These are phyloP conservation scores for Megaceryle torquata DNA, from an alignment of 2,113 vertebrate species.

Conservation along the genomic window DNA sequence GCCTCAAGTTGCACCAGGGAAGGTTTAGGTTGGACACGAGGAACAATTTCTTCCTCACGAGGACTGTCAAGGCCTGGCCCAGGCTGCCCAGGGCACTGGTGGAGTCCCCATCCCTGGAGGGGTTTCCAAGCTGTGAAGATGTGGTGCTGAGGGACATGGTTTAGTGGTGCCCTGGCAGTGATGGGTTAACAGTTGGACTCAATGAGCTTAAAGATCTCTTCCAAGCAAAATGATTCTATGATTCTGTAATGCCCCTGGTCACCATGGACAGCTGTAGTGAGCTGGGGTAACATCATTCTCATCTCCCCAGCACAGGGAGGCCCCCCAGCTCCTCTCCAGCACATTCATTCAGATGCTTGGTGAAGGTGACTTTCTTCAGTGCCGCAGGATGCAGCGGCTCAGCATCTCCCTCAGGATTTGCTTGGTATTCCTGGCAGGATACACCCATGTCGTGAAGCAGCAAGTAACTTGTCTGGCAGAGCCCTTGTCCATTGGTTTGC, in stretches of 20 bases:
- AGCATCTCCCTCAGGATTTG: not conserved
- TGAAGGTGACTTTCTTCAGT: not conserved
- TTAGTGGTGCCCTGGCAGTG: not conserved
- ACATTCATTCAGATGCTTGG: accelerated
- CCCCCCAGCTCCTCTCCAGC: not conserved
- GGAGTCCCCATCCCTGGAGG: not conserved
- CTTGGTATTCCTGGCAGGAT: not conserved
- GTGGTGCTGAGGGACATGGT: not conserved
- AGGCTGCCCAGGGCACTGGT: not conserved
- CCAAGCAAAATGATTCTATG: not conserved
- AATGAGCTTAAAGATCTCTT: not conserved
- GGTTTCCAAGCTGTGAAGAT: not conserved
- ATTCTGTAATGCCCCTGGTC: not conserved
- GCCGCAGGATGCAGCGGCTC: not conserved
- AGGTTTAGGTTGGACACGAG: not conserved
- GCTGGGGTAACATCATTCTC: accelerated
- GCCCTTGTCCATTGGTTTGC: not conserved
- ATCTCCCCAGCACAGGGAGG: not conserved
- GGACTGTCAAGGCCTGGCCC: not conserved
- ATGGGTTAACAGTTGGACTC: not conserved
- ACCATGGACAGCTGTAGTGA: accelerated
- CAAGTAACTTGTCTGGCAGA: not conserved
- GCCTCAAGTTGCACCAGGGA: not conserved
- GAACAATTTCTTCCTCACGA: not conserved
- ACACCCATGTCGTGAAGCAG: not conserved